These are phyloP conservation scores for Temnothorax longispinosus DNA, from an alignment of 1,140 invertebrate species.

Conservation along the genomic window DNA sequence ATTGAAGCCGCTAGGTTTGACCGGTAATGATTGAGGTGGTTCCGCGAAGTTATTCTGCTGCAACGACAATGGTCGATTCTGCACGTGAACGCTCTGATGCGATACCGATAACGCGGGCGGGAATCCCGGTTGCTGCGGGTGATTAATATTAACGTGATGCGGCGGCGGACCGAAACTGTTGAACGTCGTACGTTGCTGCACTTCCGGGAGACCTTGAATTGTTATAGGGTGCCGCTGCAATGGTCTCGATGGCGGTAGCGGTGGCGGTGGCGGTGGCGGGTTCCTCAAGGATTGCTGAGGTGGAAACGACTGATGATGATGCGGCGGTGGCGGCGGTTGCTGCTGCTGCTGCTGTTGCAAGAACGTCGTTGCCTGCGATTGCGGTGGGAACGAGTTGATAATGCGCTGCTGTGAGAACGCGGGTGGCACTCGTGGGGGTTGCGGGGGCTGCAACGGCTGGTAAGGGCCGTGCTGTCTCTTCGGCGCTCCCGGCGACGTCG, in stretches of 20 bases:
- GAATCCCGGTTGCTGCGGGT: conserved; percentile 78
- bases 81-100: conserved; percentile 78
- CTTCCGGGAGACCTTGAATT: conserved; percentile 82
- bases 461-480: conserved; percentile 83
- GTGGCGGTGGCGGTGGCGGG: conserved; percentile 24
- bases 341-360: conserved; percentile 83
- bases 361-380: conserved; percentile 81
- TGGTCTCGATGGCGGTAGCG: conserved; percentile 72
- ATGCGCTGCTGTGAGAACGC: conserved; percentile 85
- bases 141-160: conserved; percentile 78
- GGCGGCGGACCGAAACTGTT: conserved; percentile 73
- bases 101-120: conserved; percentile 76
- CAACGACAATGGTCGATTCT: conserved; percentile 69
- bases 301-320: conserved; percentile 77
- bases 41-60: neutral
- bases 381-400: conserved; percentile 80
- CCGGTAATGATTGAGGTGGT: conserved; percentile 5
- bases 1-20: neutral
- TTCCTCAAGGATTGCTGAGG: conserved; percentile 48
- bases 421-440: conserved; percentile 80
- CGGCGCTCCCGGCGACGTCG: conserved; percentile 73
- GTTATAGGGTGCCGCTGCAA: conserved; percentile 80
- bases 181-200: conserved; percentile 79
- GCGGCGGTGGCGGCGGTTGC: conserved; percentile 81
- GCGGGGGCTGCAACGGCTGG: conserved; percentile 80